A percentile compares a stretch with the other conserved stretches of the same genome.
These are phyloP conservation scores for Clarias macrocephalus DNA, from an alignment of 2,113 vertebrate genomes.

Conservation along the genomic window DNA sequence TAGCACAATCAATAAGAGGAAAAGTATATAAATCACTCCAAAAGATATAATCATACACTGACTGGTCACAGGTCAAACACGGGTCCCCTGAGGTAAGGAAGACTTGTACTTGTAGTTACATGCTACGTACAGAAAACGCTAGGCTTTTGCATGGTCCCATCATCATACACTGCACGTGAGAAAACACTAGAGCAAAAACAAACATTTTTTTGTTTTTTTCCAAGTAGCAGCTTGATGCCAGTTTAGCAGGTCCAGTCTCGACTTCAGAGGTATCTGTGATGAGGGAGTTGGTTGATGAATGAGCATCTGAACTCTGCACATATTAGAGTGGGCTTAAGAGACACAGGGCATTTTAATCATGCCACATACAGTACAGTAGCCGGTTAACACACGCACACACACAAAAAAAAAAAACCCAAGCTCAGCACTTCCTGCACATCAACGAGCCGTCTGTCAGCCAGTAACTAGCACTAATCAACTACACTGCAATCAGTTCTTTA, in stretches of 20 bases:
- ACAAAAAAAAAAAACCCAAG: background rate
- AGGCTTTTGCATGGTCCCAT: background rate
- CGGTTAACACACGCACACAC: conserved; percentile 23
- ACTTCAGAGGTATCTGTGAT: conserved; percentile 31
- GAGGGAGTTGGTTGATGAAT: conserved; percentile 54
- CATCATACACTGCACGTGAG: background rate
- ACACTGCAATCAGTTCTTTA: conserved; percentile 36
- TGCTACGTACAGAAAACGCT: conserved; percentile 3
- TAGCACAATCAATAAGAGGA: conserved; percentile 53
- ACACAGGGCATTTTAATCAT: conserved; percentile 49
- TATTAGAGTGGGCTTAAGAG: conserved; percentile 56
- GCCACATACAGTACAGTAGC: conserved; percentile 42
- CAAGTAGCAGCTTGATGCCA: conserved; percentile 42
- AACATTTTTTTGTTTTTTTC: background rate
- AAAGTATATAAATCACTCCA: conserved; percentile 55
- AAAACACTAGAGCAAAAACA: background rate
- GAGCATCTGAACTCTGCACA: conserved; percentile 49
- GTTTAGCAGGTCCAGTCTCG: conserved; percentile 33
- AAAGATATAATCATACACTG: conserved; percentile 48
- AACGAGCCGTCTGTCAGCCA: conserved; percentile 42
- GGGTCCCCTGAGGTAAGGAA: conserved; percentile 25
- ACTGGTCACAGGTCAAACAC: conserved; percentile 50
- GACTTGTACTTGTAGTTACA: background rate
- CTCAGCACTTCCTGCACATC: conserved; percentile 41
- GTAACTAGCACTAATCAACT: conserved; percentile 49